Evolutionary conservation across 2,113 vertebrate genomes (phyloP), one percentile per base, ranked within the genome.

Genomic region (Tetraodon nigroviridis): DNA sequence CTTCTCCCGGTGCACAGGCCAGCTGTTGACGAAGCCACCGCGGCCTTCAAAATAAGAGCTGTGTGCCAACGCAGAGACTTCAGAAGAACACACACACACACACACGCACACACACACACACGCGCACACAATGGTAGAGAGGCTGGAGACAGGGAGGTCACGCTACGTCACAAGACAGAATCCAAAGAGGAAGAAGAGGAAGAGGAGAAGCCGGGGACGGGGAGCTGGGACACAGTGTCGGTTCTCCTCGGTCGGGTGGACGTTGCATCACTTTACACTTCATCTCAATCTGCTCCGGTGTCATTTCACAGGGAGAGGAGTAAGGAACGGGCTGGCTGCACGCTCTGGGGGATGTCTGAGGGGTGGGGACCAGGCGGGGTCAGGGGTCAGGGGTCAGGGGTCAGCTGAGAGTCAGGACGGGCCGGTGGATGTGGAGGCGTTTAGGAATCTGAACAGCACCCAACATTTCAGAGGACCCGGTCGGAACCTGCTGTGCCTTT

Each of bases 21-120:
- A 85, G 79, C 77, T 76, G 84, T 75, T 81, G 62, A 79, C 46
- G 64, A 79, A 83, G 61, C 67, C 69, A 80, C 74, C 75, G 62
- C 60, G 67, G 32, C 64, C 58, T 64, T 64, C 69, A 51, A 24
- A 52, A 65, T 64, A 41, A 4, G 40, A 27, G 32, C 32, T 37
- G 7, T 37, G 32, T 37, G 12, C 32, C 32, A 12, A 37, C 32
- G 12, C 32, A 37, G 10, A 37, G 8, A 27, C 3, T 11, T 37
- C 17, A 42, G 44, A 48, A 68, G 52, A 51, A 45, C 53, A 19
- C 50, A 53, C 32, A 13, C 19, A 54, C 27, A 37, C 32, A 27
- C 24, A 27, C 24, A 27, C 24, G 5, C 24, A 24, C 24, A 24
- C 4, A 27, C 24, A 27, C 24, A 27, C 24, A 6, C 24, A 27